These are phyloP conservation scores for Fistularia commersonii DNA, from an alignment of 2,797 vertebrate species.

Conservation along the genomic window DNA sequence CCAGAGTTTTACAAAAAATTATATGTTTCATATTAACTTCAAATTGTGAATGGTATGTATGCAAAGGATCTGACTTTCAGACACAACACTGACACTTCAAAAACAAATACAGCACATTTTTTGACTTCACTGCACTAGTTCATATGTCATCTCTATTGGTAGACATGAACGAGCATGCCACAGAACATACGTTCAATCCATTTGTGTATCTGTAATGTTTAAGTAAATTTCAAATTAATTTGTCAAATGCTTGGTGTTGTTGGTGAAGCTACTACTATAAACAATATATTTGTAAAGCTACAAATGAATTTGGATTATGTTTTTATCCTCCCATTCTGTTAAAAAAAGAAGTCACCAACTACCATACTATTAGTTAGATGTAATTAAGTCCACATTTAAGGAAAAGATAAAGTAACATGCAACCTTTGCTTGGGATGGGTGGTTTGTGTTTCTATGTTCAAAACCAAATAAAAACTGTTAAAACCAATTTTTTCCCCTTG, in stretches of 20 bases:
- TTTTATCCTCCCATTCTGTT: slow-evolving; percentile 69
- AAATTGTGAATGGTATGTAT: background rate
- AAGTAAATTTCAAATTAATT: background rate
- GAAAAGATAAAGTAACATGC: too few relatives aligned
- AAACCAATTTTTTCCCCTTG: too few relatives aligned
- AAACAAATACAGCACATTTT: slow-evolving; percentile 18
- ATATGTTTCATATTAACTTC: background rate
- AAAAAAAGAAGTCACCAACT: slow-evolving; percentile 61
- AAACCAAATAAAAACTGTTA: too few relatives aligned
- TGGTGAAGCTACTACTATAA: too few relatives aligned
- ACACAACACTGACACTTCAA: slow-evolving; percentile 12
- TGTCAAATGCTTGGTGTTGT: too few relatives aligned
- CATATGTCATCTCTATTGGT: slow-evolving; percentile 8
- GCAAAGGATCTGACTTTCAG: slow-evolving; percentile 53
- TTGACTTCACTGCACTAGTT: slow-evolving; percentile 13
- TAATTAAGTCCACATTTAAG: too few relatives aligned
- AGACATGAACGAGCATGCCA: slow-evolving; percentile 14
- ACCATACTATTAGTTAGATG: slow-evolving; percentile 39
- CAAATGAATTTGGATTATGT: slow-evolving; percentile 53
- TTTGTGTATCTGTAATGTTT: background rate
- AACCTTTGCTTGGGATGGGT: too few relatives aligned
- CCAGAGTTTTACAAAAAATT: background rate
- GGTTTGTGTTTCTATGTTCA: too few relatives aligned
- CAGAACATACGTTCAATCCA: slow-evolving; percentile 13
- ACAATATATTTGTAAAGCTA: background rate